Conservation (phyloP, 2,888 invertebrate species). For the Drosophila imparisetae region DNA sequence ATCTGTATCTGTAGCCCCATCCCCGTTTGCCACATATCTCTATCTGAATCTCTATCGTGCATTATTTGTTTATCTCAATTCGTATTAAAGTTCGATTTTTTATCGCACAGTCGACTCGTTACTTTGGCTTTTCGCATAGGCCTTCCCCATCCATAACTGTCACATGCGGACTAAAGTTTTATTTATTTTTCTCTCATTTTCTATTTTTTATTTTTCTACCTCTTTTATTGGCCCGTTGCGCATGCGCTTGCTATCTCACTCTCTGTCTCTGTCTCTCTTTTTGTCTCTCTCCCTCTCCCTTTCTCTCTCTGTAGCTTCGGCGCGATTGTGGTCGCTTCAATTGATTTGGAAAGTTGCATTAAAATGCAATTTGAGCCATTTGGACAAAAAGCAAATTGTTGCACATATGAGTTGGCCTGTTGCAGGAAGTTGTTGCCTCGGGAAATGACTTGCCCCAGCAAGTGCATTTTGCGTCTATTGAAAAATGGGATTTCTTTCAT, state of each 20-base stretch:
- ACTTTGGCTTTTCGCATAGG: slow-evolving; percentile 51
- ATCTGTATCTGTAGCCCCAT: slow-evolving; percentile 5
- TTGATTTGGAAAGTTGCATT: slow-evolving; percentile 80
- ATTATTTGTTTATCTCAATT: slow-evolving; percentile 74
- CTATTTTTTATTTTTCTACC: slow-evolving; percentile 9
- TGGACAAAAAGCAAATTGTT: slow-evolving; percentile 37
- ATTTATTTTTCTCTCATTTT: slow-evolving; percentile 59
- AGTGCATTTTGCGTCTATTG: slow-evolving; percentile 37
- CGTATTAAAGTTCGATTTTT: slow-evolving; percentile 78
- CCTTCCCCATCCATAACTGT: slow-evolving; percentile 74
- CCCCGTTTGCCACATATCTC: slow-evolving; percentile 3
- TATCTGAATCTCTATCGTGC: slow-evolving; percentile 30
- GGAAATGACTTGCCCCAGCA: slow-evolving; percentile 53
- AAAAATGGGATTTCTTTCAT: slow-evolving; percentile 9
- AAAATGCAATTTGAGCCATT: slow-evolving; percentile 72
- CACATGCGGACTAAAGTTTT: slow-evolving; percentile 67
- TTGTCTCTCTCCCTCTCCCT: slow-evolving; percentile 9
- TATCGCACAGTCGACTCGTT: slow-evolving; percentile 68
- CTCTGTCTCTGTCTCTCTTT: slow-evolving; percentile 18
- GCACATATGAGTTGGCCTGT: slow-evolving; percentile 30
- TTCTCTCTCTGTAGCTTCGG: neutral
- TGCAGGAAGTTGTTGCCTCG: slow-evolving; percentile 45
- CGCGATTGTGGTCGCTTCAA: slow-evolving; percentile 36
- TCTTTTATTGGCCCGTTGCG: slow-evolving; percentile 13
- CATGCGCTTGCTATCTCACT: slow-evolving; percentile 26